Percentiles rank a stretch among this genome's conserved stretches.
Conservation (phyloP, 2,888 invertebrate genomes). For the Glomeris marginata region DNA sequence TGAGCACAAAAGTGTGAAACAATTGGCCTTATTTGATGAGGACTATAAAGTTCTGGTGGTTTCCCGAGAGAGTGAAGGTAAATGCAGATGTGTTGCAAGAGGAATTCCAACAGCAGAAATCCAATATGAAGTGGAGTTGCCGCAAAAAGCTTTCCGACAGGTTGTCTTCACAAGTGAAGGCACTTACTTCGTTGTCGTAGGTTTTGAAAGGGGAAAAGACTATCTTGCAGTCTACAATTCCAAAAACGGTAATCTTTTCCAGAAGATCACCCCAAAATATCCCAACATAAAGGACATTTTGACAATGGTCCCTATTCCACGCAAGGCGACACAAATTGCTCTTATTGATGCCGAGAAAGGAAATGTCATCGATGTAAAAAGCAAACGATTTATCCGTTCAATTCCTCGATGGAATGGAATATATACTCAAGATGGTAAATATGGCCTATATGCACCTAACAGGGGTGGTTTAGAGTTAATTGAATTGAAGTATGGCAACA, state of each 20-base stretch:
- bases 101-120: constrained; percentile 49
- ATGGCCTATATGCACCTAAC: constrained; percentile 76
- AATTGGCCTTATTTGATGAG: constrained; percentile 55
- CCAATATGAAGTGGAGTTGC: constrained; percentile 67
- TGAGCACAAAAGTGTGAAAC: constrained; percentile 63
- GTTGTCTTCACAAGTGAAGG: constrained; percentile 71
- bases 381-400: constrained; percentile 69
- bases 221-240: constrained; percentile 70
- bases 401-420: constrained; percentile 84
- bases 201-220: constrained; percentile 69
- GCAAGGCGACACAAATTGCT: constrained; percentile 51
- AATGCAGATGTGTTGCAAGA: constrained; percentile 18
- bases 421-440: constrained; percentile 38
- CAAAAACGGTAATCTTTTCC: constrained; percentile 48
- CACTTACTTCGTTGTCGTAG: constrained; percentile 56
- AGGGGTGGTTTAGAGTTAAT: constrained; percentile 81
- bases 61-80: constrained; percentile 40
- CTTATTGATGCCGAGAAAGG: constrained; percentile 81
- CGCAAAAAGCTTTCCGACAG: constrained; percentile 56
- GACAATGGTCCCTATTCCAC: constrained; percentile 29
- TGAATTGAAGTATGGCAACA: constrained; percentile 77
- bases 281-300: constrained; percentile 26
- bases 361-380: constrained; percentile 74
- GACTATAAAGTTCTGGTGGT: constrained; percentile 58
- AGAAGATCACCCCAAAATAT: constrained; percentile 27